Base-by-base conservation (phyloP, 2,797 vertebrate species). In the Falco peregrinus region DNA sequence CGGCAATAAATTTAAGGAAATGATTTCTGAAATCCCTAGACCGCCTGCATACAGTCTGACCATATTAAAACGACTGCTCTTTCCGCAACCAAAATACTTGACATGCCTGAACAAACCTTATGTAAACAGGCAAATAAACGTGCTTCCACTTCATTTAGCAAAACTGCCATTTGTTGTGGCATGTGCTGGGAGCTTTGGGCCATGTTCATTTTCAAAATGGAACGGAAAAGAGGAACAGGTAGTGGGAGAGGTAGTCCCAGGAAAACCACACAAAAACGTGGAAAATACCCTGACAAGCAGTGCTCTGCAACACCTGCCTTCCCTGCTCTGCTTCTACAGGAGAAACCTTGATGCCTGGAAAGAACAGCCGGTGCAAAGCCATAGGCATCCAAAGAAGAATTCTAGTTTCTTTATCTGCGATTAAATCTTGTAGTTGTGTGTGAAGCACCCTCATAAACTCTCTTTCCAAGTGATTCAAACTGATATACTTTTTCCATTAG, bases 1-100 rank as follows among this genome's bases (percentile, higher is more conserved):
- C 47, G 74, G 78, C 51, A 87, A 33, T 91, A 88, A 92, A 73
- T 82, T 53, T 53, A 86, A 90, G 87, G 96, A 93, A 95, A 84
- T 80, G 1, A 67, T 95, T 93, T 92, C 63, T 90, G 59, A 93
- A 92, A 76, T 93, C 80, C 47, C 73, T 60, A 25, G 43, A 4
- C 70, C 75, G 69, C 65, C 90, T 87, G 16, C 33, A 2, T 35
- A 13, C n/a, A 68, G 71, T 70, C 88, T 95, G 88, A 87, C 63
- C 67, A 31, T 57, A 45, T 51, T 84, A 64, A 95, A 91, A n/a
- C 5, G 33, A 35, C 70, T 48, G 41, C 25, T 84, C 37, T 47
- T 89, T 64, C 71, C 33, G 87, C 39, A 16, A 3, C 74, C 83
- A 28, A 70, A 95, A 91, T 71, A 76, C 60, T 78, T 65, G 64